Evolutionary conservation across 2,113 vertebrate species (phyloP), one percentile per base, ranked within the genome.

Genomic region (Rhynchomys soricoides): DNA sequence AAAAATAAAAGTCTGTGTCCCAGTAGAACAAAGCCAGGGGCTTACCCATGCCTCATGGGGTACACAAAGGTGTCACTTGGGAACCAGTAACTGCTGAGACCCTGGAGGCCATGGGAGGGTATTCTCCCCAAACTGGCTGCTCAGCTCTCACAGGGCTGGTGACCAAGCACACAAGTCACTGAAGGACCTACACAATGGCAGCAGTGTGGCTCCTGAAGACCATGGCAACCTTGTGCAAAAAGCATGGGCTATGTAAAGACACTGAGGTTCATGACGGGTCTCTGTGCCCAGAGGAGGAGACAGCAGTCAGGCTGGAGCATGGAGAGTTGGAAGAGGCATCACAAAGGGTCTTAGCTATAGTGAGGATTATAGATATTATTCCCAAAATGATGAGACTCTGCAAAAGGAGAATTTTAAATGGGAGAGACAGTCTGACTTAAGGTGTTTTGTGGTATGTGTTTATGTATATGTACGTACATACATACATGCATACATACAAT

Each of bases 1-100:
- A 71, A 70, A 75, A 22, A 22, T 0, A 7, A n/a, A 59, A 50
- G 64, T 4, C 34, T 43, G 0, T 57, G 68, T 71, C 40, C 45
- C 37, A 11, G 68, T 2, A 40, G 2, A 57, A 45, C 31, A 48
- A 52, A 52, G 26, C n/a, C 90, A 3, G 37, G 86, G 3, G 62
- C 22, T n/a, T 50, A 24, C 64, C 10, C 43, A 2, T 1, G 5
- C 4, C 1, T 48, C 52, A 0, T 59, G 40, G 37, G 16, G 83
- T 0, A 0, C 2, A 0, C 10, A 0, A 1, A 71, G 12, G 40
- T n/a, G 64, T 37, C 50, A 7, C 11, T 17, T 43, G 5, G 6
- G 1, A 2, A 7, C 81, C 29, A 1, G 0, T 2, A 31, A 15
- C 57, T 24, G 8, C 29, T 29, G 21, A 19, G 37, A 15, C 16